Evolutionary conservation across 2,113 vertebrate species (phyloP).

Genomic region (Xyliphius kryptos): DNA sequence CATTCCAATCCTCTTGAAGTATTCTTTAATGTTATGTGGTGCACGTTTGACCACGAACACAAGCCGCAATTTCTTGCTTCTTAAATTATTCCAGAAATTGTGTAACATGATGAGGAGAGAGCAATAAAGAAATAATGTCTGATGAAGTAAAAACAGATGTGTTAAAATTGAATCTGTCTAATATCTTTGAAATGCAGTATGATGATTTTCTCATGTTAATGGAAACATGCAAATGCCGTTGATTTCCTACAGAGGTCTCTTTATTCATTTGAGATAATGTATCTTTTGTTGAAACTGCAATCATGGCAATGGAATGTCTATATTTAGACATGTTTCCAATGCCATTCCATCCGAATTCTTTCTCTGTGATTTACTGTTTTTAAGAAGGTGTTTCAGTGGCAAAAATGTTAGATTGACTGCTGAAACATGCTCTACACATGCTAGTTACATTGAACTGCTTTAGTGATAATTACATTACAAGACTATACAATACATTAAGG

Average conservation of each 20-base stretch:
- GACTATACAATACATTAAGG: too few species aligned
- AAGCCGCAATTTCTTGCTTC: not conserved
- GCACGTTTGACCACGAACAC: too few species aligned
- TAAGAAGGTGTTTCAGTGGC: slow-evolving; percentile 24
- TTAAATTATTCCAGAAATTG: slow-evolving; percentile 17
- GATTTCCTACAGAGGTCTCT: slow-evolving; percentile 51
- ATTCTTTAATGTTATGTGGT: too few species aligned
- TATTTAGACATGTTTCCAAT: slow-evolving; percentile 39
- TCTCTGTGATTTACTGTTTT: slow-evolving; percentile 15
- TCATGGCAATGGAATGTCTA: slow-evolving; percentile 41
- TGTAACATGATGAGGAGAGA: slow-evolving; percentile 7
- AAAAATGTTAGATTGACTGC: slow-evolving; percentile 1
- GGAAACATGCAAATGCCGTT: slow-evolving; percentile 53
- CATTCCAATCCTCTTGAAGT: too few species aligned
- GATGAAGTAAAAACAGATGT: slow-evolving; percentile 29
- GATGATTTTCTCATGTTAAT: slow-evolving; percentile 44
- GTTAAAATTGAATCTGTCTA: slow-evolving; percentile 17
- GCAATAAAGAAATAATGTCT: slow-evolving; percentile 14
- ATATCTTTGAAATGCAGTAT: slow-evolving; percentile 27
- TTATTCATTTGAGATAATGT: slow-evolving; percentile 49
- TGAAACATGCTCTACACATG: too few species aligned
- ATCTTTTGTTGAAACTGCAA: slow-evolving; percentile 48
- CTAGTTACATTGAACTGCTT: too few species aligned
- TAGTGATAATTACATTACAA: too few species aligned
- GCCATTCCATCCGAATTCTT: slow-evolving; percentile 25